Evolutionary conservation across 2,888 invertebrate species (phyloP).

Genomic region (Pegoplata infirma): DNA sequence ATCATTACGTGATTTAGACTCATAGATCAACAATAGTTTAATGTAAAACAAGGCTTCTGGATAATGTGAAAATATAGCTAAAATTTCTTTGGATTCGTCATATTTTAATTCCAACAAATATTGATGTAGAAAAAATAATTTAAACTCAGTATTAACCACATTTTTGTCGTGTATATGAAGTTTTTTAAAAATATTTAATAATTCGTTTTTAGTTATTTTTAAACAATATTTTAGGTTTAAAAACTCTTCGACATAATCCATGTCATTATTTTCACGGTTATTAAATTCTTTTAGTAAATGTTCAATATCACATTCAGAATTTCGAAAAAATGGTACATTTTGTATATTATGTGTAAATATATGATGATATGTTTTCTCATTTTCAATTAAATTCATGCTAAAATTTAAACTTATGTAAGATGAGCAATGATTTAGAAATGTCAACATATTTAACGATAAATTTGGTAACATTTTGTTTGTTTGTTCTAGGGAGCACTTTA

Average conservation of each 20-base stretch:
- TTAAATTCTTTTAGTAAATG: slow-evolving; percentile 12
- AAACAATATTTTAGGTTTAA: slow-evolving; percentile 56
- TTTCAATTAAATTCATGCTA: slow-evolving; percentile 12
- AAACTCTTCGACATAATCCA: neutral
- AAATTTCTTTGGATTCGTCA: slow-evolving; percentile 23
- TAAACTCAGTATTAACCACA: slow-evolving; percentile 46
- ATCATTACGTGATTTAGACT: slow-evolving; percentile 16
- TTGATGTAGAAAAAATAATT: slow-evolving; percentile 59
- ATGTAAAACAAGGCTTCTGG: slow-evolving; percentile 66
- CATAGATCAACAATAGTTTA: slow-evolving; percentile 66
- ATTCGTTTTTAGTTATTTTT: slow-evolving; percentile 62
- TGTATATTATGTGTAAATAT: slow-evolving; percentile 35
- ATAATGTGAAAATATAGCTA: slow-evolving; percentile 54
- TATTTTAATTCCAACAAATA: slow-evolving; percentile 35
- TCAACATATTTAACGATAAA: slow-evolving; percentile 64
- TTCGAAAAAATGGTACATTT: slow-evolving; percentile 11
- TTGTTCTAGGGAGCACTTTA: slow-evolving; percentile 62
- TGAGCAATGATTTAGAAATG: slow-evolving; percentile 53
- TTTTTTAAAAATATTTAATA: slow-evolving; percentile 62
- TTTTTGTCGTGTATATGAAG: slow-evolving; percentile 48
- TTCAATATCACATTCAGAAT: slow-evolving; percentile 16
- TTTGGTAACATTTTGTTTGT: slow-evolving; percentile 61
- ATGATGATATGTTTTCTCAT: slow-evolving; percentile 36
- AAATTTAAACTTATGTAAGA: slow-evolving; percentile 32
- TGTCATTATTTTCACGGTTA: neutral